These are phyloP conservation scores for Miichthys miiuy DNA, from an alignment of 2,797 vertebrate species.

Conservation along the genomic window DNA sequence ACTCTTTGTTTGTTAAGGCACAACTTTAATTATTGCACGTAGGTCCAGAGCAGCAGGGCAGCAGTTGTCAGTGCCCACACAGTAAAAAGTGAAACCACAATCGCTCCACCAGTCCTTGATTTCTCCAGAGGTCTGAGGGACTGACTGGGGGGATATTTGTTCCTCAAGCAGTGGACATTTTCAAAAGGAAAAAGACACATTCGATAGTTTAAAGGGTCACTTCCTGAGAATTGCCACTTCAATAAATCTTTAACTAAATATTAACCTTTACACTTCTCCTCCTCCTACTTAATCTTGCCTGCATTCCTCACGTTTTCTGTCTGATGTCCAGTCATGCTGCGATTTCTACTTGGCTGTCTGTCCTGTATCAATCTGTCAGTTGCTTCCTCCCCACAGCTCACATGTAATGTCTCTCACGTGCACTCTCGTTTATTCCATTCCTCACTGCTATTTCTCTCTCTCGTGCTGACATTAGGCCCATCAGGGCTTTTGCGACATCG, in stretches of 20 bases:
- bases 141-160: slow-evolving; percentile 18
- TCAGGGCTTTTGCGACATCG: slow-evolving; percentile 37
- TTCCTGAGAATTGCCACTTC: slow-evolving; percentile 18
- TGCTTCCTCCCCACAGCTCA: slow-evolving; percentile 17
- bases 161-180: slow-evolving; percentile 30
- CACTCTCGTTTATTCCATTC: slow-evolving; percentile 32
- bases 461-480: slow-evolving; percentile 57
- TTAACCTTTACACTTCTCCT: slow-evolving; percentile 32
- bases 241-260: slow-evolving; percentile 39
- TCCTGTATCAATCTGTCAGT: slow-evolving; percentile 46
- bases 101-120: slow-evolving; percentile 19
- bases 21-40: neutral
- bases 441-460: slow-evolving; percentile 23
- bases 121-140: slow-evolving; percentile 44
- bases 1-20: neutral
- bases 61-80: slow-evolving; percentile 10
- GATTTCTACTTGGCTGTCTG: slow-evolving; percentile 4
- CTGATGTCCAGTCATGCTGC: slow-evolving; percentile 12
- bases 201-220: slow-evolving; percentile 13
- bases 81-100: slow-evolving; percentile 6
- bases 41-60: neutral
- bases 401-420: slow-evolving; percentile 32
- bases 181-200: slow-evolving; percentile 26
- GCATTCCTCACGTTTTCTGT: slow-evolving; percentile 7
- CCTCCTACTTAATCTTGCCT: slow-evolving; percentile 8